Evolutionary conservation across 2,113 vertebrate genomes (phyloP).

Genomic region (Uropsilus gracilis): DNA sequence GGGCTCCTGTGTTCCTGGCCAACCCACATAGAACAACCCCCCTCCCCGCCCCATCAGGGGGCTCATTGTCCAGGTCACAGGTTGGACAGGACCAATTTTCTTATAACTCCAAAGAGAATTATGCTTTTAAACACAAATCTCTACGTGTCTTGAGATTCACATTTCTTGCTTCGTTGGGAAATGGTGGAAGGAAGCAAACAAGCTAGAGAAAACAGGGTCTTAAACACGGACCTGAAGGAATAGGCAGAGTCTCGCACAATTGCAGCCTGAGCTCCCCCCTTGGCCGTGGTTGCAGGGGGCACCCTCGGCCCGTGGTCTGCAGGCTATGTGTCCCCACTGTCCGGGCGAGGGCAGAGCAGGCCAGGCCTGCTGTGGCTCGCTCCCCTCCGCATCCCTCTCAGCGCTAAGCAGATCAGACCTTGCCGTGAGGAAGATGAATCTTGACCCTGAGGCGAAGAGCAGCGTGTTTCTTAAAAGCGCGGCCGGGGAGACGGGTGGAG

Average conservation of each 20-base stretch:
- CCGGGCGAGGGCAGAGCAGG: not conserved
- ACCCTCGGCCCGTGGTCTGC: not conserved
- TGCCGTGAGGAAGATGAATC: not conserved
- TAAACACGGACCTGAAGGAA: not conserved
- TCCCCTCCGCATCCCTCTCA: not conserved
- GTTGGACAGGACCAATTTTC: not conserved
- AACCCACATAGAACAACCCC: not conserved
- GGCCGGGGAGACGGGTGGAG: constrained; percentile 58
- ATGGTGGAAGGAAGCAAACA: not conserved
- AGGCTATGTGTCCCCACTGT: not conserved
- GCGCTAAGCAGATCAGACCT: not conserved
- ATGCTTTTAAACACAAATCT: constrained; percentile 21
- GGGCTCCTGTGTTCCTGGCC: not conserved
- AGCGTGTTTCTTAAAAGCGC: constrained; percentile 27
- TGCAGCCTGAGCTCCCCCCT: too few species aligned
- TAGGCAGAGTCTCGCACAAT: not conserved
- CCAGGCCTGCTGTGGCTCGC: not conserved
- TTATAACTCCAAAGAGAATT: constrained; percentile 8
- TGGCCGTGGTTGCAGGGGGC: too few species aligned
- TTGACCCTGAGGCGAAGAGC: constrained; percentile 9
- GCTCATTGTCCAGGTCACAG: not conserved
- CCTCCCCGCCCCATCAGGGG: not conserved
- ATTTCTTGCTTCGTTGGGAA: constrained; percentile 12
- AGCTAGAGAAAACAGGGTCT: not conserved
- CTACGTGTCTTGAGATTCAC: constrained; percentile 17